Percentiles rank a stretch among this genome's conserved stretches.
These are phyloP conservation scores for Monodelphis domestica DNA, from an alignment of 2,797 vertebrate species.

Conservation along the genomic window DNA sequence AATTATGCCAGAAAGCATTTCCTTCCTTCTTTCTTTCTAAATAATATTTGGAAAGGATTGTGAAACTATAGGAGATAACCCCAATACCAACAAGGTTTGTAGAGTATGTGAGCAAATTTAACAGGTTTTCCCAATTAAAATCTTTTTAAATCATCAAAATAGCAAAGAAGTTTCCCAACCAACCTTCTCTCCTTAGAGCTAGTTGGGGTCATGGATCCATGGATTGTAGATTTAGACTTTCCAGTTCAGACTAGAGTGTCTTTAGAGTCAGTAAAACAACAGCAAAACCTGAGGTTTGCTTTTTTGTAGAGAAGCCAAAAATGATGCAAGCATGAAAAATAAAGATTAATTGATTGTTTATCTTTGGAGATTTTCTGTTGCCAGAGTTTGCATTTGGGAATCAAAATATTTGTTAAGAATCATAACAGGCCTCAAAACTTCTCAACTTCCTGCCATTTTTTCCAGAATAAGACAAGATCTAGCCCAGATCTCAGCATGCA, in stretches of 20 bases:
- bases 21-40: conserved; percentile 1
- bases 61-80: neutral
- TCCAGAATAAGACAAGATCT: neutral
- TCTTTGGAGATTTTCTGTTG: neutral
- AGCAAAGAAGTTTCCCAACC: neutral
- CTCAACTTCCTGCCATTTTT: neutral
- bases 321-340: neutral
- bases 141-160: conserved; percentile 42
- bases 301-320: conserved; percentile 9
- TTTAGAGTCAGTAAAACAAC: neutral
- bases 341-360: neutral
- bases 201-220: neutral
- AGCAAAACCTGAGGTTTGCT: neutral
- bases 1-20: neutral
- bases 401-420: neutral
- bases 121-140: conserved; percentile 44
- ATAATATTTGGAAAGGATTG: conserved; percentile 17
- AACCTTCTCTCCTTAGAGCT: neutral
- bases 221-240: neutral
- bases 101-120: conserved; percentile 20
- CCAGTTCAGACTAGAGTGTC: neutral
- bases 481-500: neutral
- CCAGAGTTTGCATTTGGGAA: neutral
- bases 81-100: neutral
- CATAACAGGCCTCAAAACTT: neutral